These are phyloP conservation scores for Orthonychiurus folsomi DNA, from an alignment of 2,888 invertebrate species.

Conservation along the genomic window DNA sequence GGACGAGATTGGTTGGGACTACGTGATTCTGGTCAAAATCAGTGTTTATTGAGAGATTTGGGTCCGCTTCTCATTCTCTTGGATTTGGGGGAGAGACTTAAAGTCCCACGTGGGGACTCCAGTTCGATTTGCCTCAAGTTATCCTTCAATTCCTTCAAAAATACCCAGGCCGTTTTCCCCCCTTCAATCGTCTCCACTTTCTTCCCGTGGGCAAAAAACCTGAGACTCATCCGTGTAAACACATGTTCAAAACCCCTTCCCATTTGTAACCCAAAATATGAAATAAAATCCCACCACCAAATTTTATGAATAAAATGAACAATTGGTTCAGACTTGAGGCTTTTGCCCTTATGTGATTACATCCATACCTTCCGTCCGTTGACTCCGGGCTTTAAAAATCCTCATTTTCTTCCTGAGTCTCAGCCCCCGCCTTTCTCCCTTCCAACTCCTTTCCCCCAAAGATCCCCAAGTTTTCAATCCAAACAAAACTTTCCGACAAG, in stretches of 20 bases:
- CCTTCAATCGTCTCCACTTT: too few species aligned
- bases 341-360: too few species aligned
- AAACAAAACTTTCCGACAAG: conserved; percentile 28
- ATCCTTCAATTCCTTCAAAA: neutral
- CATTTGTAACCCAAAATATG: too few species aligned
- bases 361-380: too few species aligned
- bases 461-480: conserved; percentile 26
- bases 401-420: too few species aligned
- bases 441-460: conserved; percentile 12
- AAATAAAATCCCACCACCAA: neutral
- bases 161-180: too few species aligned
- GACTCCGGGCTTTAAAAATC: too few species aligned
- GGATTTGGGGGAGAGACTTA: conserved; percentile 7
- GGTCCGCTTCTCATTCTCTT: conserved; percentile 15
- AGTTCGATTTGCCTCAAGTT: conserved; percentile 2
- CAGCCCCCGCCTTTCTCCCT: conserved; percentile 3
- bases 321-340: too few species aligned
- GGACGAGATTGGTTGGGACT: neutral
- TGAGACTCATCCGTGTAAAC: too few species aligned
- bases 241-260: too few species aligned
- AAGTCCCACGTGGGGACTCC: conserved; percentile 16
- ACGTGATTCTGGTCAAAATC: conserved; percentile 37
- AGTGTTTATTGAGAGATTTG: conserved; percentile 38
- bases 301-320: too few species aligned
- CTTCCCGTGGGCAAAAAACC: too few species aligned